phyloP scores from a whole-genome alignment of 1,140 invertebrate genomes.

The Apocrypta bakeri region DNA sequence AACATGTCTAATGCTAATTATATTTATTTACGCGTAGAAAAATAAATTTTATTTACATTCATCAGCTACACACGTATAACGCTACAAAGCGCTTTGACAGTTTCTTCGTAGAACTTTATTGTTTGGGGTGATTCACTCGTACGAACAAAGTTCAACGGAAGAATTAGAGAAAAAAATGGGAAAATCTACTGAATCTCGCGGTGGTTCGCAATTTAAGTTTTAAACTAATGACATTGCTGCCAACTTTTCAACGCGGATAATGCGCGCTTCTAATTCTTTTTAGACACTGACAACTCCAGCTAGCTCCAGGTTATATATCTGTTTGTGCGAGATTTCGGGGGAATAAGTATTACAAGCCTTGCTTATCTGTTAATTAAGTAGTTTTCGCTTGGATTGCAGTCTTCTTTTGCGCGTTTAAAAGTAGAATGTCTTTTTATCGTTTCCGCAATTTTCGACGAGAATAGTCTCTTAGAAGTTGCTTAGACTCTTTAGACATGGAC shows the following conservation, averaged over 20 bases:
- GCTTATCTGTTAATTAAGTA: not conserved
- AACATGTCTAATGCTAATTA: too few species aligned
- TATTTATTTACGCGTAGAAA: too few species aligned
- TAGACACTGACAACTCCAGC: not conserved
- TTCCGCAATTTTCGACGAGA: not conserved
- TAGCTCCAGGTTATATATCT: not conserved
- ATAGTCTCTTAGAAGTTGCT: too few species aligned
- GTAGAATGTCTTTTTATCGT: not conserved
- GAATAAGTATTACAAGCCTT: not conserved
- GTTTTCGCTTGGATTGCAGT: not conserved
- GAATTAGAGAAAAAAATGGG: not conserved
- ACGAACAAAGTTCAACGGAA: not conserved
- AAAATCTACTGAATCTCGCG: not conserved
- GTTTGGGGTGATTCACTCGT: not conserved
- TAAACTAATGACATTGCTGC: not conserved
- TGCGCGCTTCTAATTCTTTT: not conserved
- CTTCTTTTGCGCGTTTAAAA: not conserved
- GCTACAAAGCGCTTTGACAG: too few species aligned
- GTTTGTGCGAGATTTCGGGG: not conserved
- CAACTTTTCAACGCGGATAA: not conserved
- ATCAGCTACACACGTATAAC: too few species aligned
- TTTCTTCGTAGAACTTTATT: too few species aligned
- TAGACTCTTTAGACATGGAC: too few species aligned
- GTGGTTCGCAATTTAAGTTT: not conserved
- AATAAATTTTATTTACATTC: too few species aligned